Evolutionary conservation across 1,140 invertebrate genomes (phyloP).

Genomic region (Papilio aristodemus): DNA sequence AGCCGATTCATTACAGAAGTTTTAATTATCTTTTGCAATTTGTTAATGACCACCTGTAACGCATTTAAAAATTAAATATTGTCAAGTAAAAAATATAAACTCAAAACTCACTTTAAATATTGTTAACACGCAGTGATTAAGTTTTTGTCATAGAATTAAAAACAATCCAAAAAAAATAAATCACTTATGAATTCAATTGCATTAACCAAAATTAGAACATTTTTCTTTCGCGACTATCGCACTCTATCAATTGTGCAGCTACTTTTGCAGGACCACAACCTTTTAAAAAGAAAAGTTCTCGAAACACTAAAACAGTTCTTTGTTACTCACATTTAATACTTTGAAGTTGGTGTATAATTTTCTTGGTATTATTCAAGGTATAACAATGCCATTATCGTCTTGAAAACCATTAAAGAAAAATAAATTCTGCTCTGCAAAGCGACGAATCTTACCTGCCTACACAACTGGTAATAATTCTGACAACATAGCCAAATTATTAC

Average conservation of each 20-base stretch:
- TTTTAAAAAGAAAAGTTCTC: constrained; percentile 75
- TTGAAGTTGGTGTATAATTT: constrained; percentile 48
- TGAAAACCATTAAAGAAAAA: constrained; percentile 74
- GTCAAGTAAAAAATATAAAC: constrained; percentile 61
- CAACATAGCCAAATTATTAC: constrained; percentile 74
- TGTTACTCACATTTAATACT: constrained; percentile 59
- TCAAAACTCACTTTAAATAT: constrained; percentile 42
- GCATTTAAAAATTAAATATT: constrained; percentile 75
- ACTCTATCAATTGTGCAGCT: constrained; percentile 77
- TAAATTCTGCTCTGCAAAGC: constrained; percentile 70
- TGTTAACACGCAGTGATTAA: constrained; percentile 47
- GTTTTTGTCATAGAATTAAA: constrained; percentile 39
- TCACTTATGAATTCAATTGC: constrained; percentile 35
- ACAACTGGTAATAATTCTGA: constrained; percentile 78
- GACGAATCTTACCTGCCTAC: constrained; percentile 78
- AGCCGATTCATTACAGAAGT: constrained; percentile 68
- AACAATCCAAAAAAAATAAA: constrained; percentile 32
- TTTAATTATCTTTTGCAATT: constrained; percentile 67
- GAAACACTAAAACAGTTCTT: constrained; percentile 62
- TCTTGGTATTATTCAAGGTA: constrained; percentile 53
- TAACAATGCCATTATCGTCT: constrained; percentile 55
- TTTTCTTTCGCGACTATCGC: constrained; percentile 75
- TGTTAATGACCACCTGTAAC: constrained; percentile 71
- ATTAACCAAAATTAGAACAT: constrained; percentile 51
- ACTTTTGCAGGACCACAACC: constrained; percentile 78